A percentile compares a stretch with the other conserved stretches of the same genome.
These are phyloP conservation scores for Dolichallabes microphthalmus DNA, from an alignment of 2,113 vertebrate species.

Conservation along the genomic window DNA sequence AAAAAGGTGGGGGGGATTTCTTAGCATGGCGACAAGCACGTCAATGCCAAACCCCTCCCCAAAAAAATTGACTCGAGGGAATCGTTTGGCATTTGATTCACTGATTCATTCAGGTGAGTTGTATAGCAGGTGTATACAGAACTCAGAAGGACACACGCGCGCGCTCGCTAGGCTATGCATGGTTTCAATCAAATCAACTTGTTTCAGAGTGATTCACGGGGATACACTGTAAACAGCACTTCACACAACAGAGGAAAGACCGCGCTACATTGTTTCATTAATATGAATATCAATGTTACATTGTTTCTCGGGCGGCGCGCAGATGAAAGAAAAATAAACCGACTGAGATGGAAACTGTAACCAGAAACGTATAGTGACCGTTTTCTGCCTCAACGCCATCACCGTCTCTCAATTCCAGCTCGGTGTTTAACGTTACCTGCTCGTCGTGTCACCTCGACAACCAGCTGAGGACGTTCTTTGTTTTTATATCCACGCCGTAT, in stretches of 20 bases:
- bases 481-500: constrained; percentile 34
- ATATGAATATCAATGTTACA: background rate
- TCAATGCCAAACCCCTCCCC: constrained; percentile 25
- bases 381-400: constrained; percentile 18
- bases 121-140: background rate
- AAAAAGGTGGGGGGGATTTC: background rate
- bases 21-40: constrained; percentile 29
- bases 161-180: background rate
- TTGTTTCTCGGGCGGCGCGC: background rate
- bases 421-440: constrained; percentile 19
- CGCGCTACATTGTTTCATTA: background rate
- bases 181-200: background rate
- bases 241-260: background rate
- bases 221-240: background rate
- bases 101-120: constrained; percentile 14
- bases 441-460: constrained; percentile 8
- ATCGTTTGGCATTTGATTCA: constrained; percentile 5
- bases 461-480: constrained; percentile 14
- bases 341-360: background rate
- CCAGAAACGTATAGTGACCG: background rate
- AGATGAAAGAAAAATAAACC: background rate
- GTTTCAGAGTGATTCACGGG: background rate
- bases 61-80: constrained; percentile 14
- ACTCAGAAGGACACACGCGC: background rate
- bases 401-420: background rate